These are phyloP conservation scores for Tapirus terrestris DNA, from an alignment of 2,113 vertebrate genomes.

Conservation along the genomic window DNA sequence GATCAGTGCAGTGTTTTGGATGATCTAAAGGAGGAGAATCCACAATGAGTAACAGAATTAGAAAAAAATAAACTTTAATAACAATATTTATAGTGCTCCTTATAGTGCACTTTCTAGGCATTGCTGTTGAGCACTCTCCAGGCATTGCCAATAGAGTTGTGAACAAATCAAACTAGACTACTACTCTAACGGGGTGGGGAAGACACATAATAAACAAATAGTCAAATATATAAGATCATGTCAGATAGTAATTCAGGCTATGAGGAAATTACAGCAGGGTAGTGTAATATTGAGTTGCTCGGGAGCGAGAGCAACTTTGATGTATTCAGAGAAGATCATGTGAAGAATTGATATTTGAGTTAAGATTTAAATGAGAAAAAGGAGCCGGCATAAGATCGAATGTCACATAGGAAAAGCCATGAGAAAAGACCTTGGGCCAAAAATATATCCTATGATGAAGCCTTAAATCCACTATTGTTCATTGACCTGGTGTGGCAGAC, in stretches of 20 bases:
- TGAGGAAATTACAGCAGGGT: background rate
- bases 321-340: background rate
- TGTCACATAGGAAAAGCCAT: background rate
- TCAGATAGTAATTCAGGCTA: background rate
- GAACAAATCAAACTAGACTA: background rate
- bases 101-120: background rate
- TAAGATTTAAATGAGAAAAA: conserved; percentile 44
- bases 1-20: background rate
- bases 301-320: background rate
- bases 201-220: background rate
- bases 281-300: background rate
- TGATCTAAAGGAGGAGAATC: background rate
- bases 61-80: background rate
- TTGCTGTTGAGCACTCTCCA: background rate
- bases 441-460: background rate
- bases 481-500: background rate
- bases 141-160: background rate
- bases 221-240: background rate
- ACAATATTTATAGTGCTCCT: fast-evolving
- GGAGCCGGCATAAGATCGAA: background rate
- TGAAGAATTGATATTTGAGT: conserved; percentile 16
- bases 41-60: background rate
- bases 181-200: background rate
- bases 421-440: background rate
- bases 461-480: background rate